Evolutionary conservation across 2,797 vertebrate species (phyloP), one percentile per base, ranked within the genome.

Genomic region (Borostomias antarcticus): DNA sequence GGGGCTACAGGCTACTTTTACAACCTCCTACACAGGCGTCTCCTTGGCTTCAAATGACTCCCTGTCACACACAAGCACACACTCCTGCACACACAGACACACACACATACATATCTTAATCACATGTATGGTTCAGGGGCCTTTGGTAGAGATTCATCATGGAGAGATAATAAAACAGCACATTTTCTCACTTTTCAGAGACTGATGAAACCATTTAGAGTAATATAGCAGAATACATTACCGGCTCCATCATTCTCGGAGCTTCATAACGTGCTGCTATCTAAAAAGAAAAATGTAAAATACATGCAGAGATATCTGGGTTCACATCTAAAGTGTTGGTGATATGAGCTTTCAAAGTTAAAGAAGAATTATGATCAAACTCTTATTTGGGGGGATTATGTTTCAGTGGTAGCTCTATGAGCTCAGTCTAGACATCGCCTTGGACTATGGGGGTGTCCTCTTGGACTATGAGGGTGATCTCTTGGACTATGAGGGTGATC

Each of bases 171-270:
- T 89, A 86, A 91, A 90, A 87, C 82, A 79, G 74, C 86, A 86
- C 84, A 91, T 90, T 91, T 90, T 88, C 82, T 79, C 84, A 83
- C 75, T 85, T 89, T 89, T 92, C 85, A 89, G 70, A 86, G 84
- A 83, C 86, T 89, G 89, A 90, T 90, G 89, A 89, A 87, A 88
- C 83, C 82, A 88, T 89, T 92, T 89, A 88, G 85, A 86, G 85
- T 86, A 86, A 89, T 87, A 90, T 83, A 85, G 82, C 80, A 76
- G 83, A 90, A 89, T 89, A 85, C 82, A 89, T 90, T 90, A 91
- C 88, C 85, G 74, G 81, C 85, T 85, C 71, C 75, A 81, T 82
- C 78, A 77, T 86, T 85, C 77, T 80, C 82, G 74, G 81, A 79
- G 77, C 78, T 78, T 85, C 78, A 75, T 85, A 86, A 84, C 77